Evolutionary conservation across 2,797 vertebrate species (phyloP).

Genomic region (Craterocephalus amniculus): DNA sequence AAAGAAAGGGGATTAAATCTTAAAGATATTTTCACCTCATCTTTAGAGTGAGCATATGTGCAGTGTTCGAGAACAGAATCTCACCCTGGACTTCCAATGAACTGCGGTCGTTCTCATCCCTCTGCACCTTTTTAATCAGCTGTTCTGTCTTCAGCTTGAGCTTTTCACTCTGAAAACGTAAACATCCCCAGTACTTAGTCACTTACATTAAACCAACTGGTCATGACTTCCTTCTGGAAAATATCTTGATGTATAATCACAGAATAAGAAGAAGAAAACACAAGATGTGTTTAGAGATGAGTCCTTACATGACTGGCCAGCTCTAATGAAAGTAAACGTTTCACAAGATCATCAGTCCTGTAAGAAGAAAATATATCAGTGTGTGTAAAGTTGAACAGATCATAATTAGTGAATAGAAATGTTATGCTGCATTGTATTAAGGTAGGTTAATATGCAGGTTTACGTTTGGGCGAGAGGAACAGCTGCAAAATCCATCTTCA

Average conservation of each 20-base stretch:
- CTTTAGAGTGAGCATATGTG: background rate
- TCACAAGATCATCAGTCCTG: slow-evolving; percentile 91
- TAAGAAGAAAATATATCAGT: slow-evolving; percentile 41
- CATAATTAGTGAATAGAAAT: background rate
- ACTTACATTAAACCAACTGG: background rate
- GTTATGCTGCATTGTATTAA: background rate
- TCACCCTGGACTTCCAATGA: slow-evolving; percentile 89
- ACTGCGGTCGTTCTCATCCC: slow-evolving; percentile 83
- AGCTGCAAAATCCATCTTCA: slow-evolving; percentile 87
- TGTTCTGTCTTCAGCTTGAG: slow-evolving; percentile 88
- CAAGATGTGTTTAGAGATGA: background rate
- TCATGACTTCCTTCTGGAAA: background rate
- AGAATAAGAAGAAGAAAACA: background rate
- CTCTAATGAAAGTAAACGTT: slow-evolving; percentile 90
- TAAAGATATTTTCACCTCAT: background rate
- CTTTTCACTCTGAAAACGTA: slow-evolving; percentile 87
- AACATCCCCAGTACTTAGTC: background rate
- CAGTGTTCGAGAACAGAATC: slow-evolving; percentile 35
- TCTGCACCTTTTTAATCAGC: slow-evolving; percentile 88
- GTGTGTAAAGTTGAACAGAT: background rate
- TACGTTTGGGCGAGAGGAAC: slow-evolving; percentile 89
- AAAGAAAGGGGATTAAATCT: background rate
- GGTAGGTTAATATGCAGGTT: background rate
- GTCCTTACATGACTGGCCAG: slow-evolving; percentile 90
- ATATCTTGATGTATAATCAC: background rate